Evolutionary conservation across 2,113 vertebrate species (phyloP).

Genomic region (Cavia porcellus): DNA sequence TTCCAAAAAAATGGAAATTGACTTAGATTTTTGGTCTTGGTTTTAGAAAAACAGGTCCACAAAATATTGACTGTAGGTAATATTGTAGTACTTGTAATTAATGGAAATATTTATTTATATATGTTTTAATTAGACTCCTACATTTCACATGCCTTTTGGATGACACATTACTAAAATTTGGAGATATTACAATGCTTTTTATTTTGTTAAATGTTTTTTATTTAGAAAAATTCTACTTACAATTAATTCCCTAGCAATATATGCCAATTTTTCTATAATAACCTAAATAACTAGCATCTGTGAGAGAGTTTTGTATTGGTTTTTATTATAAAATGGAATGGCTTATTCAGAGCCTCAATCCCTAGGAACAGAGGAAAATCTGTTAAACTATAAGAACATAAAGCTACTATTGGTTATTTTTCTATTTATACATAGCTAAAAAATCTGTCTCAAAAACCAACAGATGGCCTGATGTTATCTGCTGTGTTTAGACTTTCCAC

Average conservation of each 20-base stretch:
- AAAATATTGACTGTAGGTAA: conserved; percentile 60
- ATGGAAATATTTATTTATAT: conserved; percentile 7
- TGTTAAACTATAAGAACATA: conserved; percentile 30
- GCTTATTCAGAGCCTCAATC: conserved; percentile 79
- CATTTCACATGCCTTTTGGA: conserved; percentile 44
- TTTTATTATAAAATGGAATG: conserved; percentile 75
- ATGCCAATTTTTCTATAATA: conserved; percentile 45
- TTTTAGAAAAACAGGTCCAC: conserved; percentile 45
- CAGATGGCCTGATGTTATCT: conserved; percentile 90
- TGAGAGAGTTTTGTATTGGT: conserved; percentile 25
- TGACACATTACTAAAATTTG: conserved; percentile 2
- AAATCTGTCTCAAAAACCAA: conserved; percentile 81
- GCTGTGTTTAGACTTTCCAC: conserved; percentile 76
- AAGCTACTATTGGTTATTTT: conserved; percentile 76
- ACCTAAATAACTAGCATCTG: conserved; percentile 65
- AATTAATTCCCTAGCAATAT: neutral
- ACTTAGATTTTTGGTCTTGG: conserved; percentile 34
- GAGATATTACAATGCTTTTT: conserved; percentile 7
- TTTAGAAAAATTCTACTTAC: conserved; percentile 41
- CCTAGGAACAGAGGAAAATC: conserved; percentile 12
- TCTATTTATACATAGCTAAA: conserved; percentile 79
- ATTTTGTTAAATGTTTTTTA: neutral
- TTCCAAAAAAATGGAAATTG: neutral
- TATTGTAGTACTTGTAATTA: conserved; percentile 39
- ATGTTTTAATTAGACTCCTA: conserved; percentile 57